A percentile compares a stretch with the other conserved stretches of the same genome.
Conservation (phyloP, 1,140 invertebrate genomes). For the Ganaspis sp. region DNA sequence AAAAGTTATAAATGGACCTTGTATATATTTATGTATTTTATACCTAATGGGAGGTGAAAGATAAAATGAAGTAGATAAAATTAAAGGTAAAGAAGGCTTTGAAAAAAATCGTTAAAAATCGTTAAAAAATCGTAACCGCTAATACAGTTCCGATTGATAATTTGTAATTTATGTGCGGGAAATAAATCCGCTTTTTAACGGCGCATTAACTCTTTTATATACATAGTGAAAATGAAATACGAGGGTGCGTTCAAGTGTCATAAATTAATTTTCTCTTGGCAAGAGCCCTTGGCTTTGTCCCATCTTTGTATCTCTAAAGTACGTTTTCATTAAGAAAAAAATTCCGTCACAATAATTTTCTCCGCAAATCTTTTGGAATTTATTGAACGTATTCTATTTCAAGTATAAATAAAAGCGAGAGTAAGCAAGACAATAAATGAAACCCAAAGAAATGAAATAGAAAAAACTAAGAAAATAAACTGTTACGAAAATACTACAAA, state of each 20-base stretch:
- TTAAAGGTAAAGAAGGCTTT: too few species aligned
- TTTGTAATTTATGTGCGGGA: background rate
- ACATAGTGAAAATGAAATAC: background rate
- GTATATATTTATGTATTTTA: too few species aligned
- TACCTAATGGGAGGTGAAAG: too few species aligned
- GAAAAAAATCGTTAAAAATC: background rate
- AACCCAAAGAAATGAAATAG: too few species aligned
- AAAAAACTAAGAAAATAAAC: too few species aligned
- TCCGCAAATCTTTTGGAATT: background rate
- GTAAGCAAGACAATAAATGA: too few species aligned
- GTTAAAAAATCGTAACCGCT: background rate
- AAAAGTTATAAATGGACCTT: too few species aligned
- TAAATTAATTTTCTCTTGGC: conserved; percentile 16
- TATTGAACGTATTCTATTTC: background rate
- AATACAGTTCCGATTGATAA: background rate
- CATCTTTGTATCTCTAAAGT: background rate
- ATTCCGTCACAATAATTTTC: background rate
- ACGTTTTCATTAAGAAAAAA: background rate
- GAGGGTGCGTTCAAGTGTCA: background rate
- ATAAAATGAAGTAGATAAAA: too few species aligned
- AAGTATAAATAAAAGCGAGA: too few species aligned
- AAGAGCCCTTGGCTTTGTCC: background rate
- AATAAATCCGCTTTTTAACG: background rate
- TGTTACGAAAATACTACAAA: too few species aligned
- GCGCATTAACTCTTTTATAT: conserved; percentile 6